phyloP scores from a whole-genome alignment of 2,888 invertebrate species.

The Tetranychus truncatus region DNA sequence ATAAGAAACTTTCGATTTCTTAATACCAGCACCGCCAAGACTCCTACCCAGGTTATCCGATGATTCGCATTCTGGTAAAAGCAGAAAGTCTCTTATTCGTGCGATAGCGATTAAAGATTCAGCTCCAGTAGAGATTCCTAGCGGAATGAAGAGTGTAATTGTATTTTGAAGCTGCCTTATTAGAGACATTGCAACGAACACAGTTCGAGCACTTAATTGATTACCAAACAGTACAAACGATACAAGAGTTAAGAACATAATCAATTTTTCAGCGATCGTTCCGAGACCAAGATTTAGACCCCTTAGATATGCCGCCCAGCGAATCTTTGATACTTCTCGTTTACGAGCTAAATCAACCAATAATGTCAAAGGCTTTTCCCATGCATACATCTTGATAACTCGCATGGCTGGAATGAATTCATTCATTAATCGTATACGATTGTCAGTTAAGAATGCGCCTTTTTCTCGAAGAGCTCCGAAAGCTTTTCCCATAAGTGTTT shows the following conservation, averaged over 20 bases:
- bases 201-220: conserved; percentile 47
- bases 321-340: conserved; percentile 47
- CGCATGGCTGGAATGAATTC: conserved; percentile 84
- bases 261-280: conserved; percentile 52
- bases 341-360: conserved; percentile 52
- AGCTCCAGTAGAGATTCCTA: conserved; percentile 56
- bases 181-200: conserved; percentile 66
- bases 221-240: conserved; percentile 48
- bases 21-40: background rate
- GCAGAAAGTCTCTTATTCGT: conserved; percentile 39
- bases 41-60: background rate
- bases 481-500: conserved; percentile 38
- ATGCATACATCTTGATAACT: conserved; percentile 91
- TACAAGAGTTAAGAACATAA: conserved; percentile 58
- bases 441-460: conserved; percentile 68
- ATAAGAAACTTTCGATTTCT: background rate
- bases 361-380: conserved; percentile 71
- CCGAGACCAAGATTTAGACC: conserved; percentile 47
- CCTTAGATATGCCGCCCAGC: conserved; percentile 44
- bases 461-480: conserved; percentile 36
- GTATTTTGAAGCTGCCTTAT: conserved; percentile 62
- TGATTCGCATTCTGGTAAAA: conserved; percentile 6
- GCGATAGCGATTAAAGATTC: conserved; percentile 56
- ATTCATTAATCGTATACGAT: conserved; percentile 75
- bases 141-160: conserved; percentile 61